Conservation (phyloP, 2,888 invertebrate genomes). For the Tachystola acroxantha region DNA sequence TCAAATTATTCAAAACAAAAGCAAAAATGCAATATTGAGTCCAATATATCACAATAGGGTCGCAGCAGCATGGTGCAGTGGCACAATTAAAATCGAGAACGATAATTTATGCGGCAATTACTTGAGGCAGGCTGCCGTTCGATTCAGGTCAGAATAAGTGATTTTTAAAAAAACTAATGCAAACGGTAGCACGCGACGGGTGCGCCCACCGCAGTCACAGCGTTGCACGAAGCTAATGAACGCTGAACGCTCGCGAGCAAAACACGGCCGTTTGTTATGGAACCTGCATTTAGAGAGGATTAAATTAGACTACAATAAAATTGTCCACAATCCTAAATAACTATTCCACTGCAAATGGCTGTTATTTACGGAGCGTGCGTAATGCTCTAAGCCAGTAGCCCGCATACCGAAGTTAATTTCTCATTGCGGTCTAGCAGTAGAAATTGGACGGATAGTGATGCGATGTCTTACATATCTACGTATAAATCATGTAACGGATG, state of each 20-base stretch:
- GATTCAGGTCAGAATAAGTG: slow-evolving; percentile 73
- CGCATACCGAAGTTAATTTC: slow-evolving; percentile 20
- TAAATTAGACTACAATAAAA: slow-evolving; percentile 33
- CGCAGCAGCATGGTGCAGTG: neutral
- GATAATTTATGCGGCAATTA: slow-evolving; percentile 72
- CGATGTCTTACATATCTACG: neutral
- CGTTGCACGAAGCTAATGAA: slow-evolving; percentile 61
- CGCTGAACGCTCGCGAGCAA: slow-evolving; percentile 29
- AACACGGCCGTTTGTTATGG: slow-evolving; percentile 29
- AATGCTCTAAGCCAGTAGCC: slow-evolving; percentile 8
- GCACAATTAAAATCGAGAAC: slow-evolving; percentile 57
- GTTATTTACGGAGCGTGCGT: slow-evolving; percentile 15
- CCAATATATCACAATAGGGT: neutral
- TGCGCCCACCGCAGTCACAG: slow-evolving; percentile 34
- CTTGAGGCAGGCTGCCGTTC: slow-evolving; percentile 60
- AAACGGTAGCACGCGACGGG: slow-evolving; percentile 59
- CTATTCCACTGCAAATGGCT: slow-evolving; percentile 11
- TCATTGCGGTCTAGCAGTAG: slow-evolving; percentile 18
- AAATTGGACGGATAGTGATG: slow-evolving; percentile 1
- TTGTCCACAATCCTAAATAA: slow-evolving; percentile 18
- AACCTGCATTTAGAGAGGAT: slow-evolving; percentile 37
- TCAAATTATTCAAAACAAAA: too few relatives aligned
- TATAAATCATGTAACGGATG: slow-evolving; percentile 28
- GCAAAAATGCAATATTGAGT: too few relatives aligned
- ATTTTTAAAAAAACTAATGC: slow-evolving; percentile 71